phyloP scores from a whole-genome alignment of 2,888 invertebrate genomes.

The Macrosiphum euphorbiae region DNA sequence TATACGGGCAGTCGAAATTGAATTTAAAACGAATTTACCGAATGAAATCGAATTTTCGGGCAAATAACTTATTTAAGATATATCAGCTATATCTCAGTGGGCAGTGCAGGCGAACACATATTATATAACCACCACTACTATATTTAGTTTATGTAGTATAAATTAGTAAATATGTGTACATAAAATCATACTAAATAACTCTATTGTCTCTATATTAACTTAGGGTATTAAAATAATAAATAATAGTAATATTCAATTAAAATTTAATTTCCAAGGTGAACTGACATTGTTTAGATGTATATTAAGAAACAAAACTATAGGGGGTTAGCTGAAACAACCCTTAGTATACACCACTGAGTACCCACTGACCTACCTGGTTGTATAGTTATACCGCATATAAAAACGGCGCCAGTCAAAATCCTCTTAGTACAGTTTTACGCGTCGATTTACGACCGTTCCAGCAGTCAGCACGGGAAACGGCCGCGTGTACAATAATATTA shows the following conservation, averaged over 20 bases:
- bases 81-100: neutral
- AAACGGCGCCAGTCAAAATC: neutral
- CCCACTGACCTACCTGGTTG: neutral
- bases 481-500: neutral
- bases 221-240: neutral
- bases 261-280: neutral
- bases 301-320: neutral
- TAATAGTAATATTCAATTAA: neutral
- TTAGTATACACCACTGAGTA: neutral
- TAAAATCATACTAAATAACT: neutral
- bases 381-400: neutral
- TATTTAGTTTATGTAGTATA: neutral
- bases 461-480: neutral
- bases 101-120: neutral
- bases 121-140: neutral
- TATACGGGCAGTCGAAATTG: neutral
- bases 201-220: neutral
- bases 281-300: neutral
- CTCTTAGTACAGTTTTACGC: neutral
- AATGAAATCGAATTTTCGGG: neutral
- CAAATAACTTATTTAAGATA: neutral
- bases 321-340: neutral
- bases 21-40: neutral
- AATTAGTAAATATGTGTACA: neutral
- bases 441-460: neutral